phyloP scores from a whole-genome alignment of 2,113 vertebrate genomes.

The Vireo altiloquus region DNA sequence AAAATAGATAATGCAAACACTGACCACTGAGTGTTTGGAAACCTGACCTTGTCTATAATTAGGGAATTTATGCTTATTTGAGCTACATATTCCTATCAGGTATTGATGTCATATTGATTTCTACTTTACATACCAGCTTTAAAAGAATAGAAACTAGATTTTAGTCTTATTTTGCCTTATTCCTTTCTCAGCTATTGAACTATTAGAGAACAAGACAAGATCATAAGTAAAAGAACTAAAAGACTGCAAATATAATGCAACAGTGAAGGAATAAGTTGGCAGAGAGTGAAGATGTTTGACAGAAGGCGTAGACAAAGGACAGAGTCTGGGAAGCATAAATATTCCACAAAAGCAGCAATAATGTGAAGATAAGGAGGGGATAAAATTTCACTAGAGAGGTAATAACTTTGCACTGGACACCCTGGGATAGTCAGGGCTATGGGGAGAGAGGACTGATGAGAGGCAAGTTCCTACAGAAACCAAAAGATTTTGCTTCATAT shows the following conservation, averaged over 20 bases:
- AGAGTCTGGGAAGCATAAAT: background rate
- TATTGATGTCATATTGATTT: background rate
- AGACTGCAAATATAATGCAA: background rate
- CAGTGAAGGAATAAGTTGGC: background rate
- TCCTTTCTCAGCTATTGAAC: background rate
- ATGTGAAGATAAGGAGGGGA: background rate
- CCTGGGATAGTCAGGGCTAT: background rate
- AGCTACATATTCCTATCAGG: background rate
- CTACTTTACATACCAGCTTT: background rate
- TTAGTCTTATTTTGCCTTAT: background rate
- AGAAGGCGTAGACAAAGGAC: background rate
- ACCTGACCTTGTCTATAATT: background rate
- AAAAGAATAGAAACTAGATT: background rate
- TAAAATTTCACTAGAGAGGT: background rate
- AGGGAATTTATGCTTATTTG: background rate
- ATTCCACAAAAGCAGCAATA: background rate
- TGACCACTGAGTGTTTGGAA: background rate
- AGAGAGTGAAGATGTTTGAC: background rate
- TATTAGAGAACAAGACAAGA: background rate
- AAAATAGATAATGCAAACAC: background rate
- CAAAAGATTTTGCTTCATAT: background rate
- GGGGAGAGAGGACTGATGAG: background rate
- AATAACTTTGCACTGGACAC: background rate
- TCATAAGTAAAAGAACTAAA: background rate
- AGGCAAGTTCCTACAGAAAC: background rate